phyloP scores from a whole-genome alignment of 1,140 invertebrate species.

The Acyrthosiphon pisum region DNA sequence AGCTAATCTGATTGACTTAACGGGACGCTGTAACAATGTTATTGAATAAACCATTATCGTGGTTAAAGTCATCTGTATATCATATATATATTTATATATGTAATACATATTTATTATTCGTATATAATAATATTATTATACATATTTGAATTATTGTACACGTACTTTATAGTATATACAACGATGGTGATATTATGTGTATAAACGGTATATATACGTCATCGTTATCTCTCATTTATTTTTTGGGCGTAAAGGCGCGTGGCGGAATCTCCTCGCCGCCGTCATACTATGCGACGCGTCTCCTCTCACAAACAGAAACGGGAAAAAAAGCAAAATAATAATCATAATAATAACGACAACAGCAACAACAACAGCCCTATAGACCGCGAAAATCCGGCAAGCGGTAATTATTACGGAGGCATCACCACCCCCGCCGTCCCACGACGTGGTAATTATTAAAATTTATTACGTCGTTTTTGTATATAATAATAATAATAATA shows the following conservation, averaged over 20 bases:
- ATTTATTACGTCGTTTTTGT: slow-evolving; percentile 51
- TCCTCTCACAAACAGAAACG: background rate
- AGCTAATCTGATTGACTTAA: slow-evolving; percentile 43
- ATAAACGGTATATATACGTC: slow-evolving; percentile 22
- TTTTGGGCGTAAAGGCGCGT: background rate
- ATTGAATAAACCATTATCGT: slow-evolving; percentile 50
- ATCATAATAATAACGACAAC: slow-evolving; percentile 26
- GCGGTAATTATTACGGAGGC: slow-evolving; percentile 34
- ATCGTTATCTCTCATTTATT: background rate
- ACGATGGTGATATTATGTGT: background rate
- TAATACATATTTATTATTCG: background rate
- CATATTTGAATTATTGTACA: background rate
- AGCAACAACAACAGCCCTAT: background rate
- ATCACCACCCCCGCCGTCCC: background rate
- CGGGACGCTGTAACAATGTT: slow-evolving; percentile 33
- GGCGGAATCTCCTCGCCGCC: too few species aligned
- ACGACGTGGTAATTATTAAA: slow-evolving; percentile 44
- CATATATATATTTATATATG: background rate
- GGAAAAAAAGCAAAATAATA: slow-evolving; percentile 31
- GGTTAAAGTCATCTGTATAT: background rate
- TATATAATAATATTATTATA: background rate
- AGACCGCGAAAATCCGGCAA: slow-evolving; percentile 17
- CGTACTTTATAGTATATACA: background rate
- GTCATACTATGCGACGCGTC: background rate
- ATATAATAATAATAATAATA: slow-evolving; percentile 8